phyloP scores from a whole-genome alignment of 2,113 vertebrate genomes.

The Thermophis baileyi region DNA sequence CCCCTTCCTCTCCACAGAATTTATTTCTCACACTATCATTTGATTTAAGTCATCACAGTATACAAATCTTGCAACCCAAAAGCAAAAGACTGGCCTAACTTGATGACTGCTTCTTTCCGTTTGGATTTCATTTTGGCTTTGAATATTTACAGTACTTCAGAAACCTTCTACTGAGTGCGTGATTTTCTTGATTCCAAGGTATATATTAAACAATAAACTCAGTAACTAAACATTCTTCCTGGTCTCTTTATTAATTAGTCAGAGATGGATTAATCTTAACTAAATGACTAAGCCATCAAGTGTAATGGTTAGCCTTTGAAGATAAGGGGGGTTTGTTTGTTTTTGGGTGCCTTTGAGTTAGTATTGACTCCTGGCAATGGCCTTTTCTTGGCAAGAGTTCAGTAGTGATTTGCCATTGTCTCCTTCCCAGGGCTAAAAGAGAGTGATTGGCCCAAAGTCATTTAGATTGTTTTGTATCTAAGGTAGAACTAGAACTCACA shows the following conservation, averaged over 20 bases:
- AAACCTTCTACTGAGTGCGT: background rate
- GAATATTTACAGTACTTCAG: background rate
- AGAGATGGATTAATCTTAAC: background rate
- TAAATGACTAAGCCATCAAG: background rate
- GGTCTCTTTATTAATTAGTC: background rate
- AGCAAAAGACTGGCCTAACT: background rate
- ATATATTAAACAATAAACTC: background rate
- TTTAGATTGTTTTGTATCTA: background rate
- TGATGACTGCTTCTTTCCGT: too few relatives aligned
- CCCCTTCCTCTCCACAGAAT: background rate
- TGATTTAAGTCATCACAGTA: constrained; percentile 9
- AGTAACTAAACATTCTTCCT: background rate
- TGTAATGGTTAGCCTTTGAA: background rate
- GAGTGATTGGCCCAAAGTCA: background rate
- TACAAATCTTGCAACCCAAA: background rate
- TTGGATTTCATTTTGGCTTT: background rate
- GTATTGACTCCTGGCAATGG: background rate
- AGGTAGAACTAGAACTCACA: background rate
- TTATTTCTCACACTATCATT: background rate
- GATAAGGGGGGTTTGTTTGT: background rate
- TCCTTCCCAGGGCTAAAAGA: background rate
- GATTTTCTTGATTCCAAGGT: background rate
- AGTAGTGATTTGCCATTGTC: background rate
- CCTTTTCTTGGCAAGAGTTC: background rate
- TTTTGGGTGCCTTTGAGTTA: background rate